These are phyloP conservation scores for Amia ocellicauda DNA, from an alignment of 2,113 vertebrate genomes.

Conservation along the genomic window DNA sequence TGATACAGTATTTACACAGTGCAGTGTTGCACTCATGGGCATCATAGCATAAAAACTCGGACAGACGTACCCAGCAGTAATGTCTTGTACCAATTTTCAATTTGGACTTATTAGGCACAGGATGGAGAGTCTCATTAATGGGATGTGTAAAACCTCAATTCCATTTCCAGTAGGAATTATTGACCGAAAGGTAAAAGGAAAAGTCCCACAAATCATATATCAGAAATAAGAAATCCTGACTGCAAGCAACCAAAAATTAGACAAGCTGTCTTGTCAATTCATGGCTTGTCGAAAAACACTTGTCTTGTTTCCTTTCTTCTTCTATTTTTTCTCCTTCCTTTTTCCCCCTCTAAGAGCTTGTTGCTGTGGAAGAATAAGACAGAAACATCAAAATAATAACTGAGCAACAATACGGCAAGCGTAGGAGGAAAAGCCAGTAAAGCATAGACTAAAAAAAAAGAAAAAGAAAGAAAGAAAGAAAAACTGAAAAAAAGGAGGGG, in stretches of 20 bases:
- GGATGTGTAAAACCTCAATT: too few species aligned
- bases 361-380: conserved; percentile 7
- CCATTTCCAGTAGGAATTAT: too few species aligned
- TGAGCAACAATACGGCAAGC: neutral
- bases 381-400: neutral
- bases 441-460: conserved; percentile 9
- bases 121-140: too few species aligned
- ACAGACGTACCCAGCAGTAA: too few species aligned
- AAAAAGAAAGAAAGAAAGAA: conserved; percentile 6
- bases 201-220: neutral
- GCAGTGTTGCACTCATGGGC: neutral
- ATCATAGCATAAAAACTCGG: too few species aligned
- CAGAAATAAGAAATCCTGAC: neutral
- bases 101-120: too few species aligned
- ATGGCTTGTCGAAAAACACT: neutral
- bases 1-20: neutral
- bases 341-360: conserved; percentile 9
- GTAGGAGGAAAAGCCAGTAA: neutral
- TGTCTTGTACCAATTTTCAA: too few species aligned
- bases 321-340: neutral
- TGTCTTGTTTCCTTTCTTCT: neutral
- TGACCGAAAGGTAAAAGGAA: too few species aligned
- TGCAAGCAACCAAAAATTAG: conserved; percentile 1
- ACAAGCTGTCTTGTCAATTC: neutral
- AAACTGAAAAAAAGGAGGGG: neutral